Conservation (phyloP, 64 coral and sea anemone species). For the Montipora efflorescens region DNA sequence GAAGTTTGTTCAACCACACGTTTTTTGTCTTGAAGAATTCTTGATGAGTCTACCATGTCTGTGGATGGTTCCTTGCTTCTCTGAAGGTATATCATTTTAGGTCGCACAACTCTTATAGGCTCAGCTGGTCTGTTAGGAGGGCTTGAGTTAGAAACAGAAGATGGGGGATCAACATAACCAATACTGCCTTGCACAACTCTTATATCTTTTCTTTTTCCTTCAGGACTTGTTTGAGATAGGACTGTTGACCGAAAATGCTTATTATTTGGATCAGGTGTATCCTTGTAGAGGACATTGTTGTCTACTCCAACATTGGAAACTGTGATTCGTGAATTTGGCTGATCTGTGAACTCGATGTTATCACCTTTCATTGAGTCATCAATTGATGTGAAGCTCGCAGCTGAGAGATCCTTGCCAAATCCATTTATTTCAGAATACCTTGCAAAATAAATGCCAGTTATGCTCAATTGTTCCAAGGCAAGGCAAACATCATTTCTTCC, state of each 20-base stretch:
- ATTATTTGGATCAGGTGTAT: neutral
- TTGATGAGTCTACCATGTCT: neutral
- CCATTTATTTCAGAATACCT: slow-evolving; percentile 40
- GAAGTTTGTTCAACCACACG: neutral
- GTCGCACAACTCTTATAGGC: slow-evolving; percentile 13
- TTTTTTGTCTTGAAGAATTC: neutral
- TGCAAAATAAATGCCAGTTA: slow-evolving; percentile 86
- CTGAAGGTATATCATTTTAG: slow-evolving; percentile 21
- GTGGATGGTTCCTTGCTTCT: neutral
- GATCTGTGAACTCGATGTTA: neutral
- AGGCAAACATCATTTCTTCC: slow-evolving; percentile 40
- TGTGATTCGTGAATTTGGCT: neutral
- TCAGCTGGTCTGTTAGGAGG: neutral
- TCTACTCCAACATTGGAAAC: neutral
- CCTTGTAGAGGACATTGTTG: neutral
- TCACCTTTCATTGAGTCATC: slow-evolving; percentile 30
- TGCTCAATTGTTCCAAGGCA: slow-evolving; percentile 20
- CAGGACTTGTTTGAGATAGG: neutral
- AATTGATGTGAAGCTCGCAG: slow-evolving; percentile 32
- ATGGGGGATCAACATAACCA: neutral
- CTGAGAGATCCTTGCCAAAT: neutral
- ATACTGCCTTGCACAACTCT: slow-evolving; percentile 6
- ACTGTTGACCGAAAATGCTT: neutral
- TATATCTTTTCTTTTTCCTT: neutral
- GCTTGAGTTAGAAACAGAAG: neutral